Conservation (phyloP, 2,113 vertebrate species). For the Nyctereutes procyonoides region DNA sequence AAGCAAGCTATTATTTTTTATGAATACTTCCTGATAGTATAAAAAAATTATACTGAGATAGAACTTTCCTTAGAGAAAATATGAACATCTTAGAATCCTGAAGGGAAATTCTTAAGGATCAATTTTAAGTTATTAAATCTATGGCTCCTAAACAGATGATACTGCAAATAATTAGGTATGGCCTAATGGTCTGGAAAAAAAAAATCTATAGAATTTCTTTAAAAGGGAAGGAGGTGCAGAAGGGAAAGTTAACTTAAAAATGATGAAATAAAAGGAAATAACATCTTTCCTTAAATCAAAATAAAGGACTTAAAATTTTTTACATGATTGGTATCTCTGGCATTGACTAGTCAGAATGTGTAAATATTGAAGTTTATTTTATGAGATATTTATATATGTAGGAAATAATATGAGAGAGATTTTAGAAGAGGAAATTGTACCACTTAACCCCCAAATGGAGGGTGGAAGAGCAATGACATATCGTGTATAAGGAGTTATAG, state of each 20-base stretch:
- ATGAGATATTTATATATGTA: neutral
- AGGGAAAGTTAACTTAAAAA: slow-evolving; percentile 2
- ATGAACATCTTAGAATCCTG: neutral
- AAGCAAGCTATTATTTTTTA: slow-evolving; percentile 23
- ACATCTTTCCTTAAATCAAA: slow-evolving; percentile 15
- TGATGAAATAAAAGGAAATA: neutral
- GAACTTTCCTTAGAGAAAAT: neutral
- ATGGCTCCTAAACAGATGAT: neutral
- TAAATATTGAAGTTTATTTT: neutral
- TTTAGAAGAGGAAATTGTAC: neutral
- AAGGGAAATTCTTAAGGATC: neutral
- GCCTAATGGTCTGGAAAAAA: neutral
- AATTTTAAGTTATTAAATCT: slow-evolving; percentile 22
- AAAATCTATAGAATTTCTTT: neutral
- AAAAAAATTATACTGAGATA: neutral
- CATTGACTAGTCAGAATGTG: neutral
- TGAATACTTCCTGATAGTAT: neutral
- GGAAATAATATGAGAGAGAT: neutral
- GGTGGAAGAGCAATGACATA: neutral
- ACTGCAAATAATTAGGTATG: slow-evolving; percentile 20
- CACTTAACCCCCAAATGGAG: neutral
- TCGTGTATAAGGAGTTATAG: neutral
- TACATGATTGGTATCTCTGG: neutral
- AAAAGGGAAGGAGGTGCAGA: neutral
- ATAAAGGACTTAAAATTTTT: neutral